Conservation (phyloP, 64 coral and sea anemone species). For the Orbicella faveolata region DNA sequence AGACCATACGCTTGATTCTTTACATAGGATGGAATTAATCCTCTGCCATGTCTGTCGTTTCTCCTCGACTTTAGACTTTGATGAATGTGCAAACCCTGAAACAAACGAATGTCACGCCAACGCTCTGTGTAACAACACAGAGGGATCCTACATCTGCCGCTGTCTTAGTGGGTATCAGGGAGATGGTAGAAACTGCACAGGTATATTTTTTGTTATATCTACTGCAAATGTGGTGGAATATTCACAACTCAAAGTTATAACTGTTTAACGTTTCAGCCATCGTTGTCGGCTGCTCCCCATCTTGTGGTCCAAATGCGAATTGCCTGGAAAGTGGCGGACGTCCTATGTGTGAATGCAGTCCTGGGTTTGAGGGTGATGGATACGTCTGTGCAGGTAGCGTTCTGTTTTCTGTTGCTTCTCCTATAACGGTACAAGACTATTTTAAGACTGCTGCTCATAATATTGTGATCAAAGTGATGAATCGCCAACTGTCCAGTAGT, state of each 20-base stretch:
- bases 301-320: slow-evolving; percentile 34
- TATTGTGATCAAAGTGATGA: too few species aligned
- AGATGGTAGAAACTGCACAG: slow-evolving; percentile 50
- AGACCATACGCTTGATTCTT: too few species aligned
- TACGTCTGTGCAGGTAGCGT: slow-evolving; percentile 13
- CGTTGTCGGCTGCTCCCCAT: slow-evolving; percentile 7
- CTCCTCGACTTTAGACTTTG: slow-evolving; percentile 27
- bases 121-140: slow-evolving; percentile 61
- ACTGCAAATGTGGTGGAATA: neutral
- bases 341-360: slow-evolving; percentile 49
- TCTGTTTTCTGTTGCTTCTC: too few species aligned
- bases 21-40: too few species aligned
- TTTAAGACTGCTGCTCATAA: too few species aligned
- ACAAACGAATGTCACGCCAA: slow-evolving; percentile 51
- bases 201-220: neutral
- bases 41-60: too few species aligned
- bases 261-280: neutral
- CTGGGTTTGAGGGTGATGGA: slow-evolving; percentile 42
- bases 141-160: slow-evolving; percentile 72
- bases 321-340: slow-evolving; percentile 25
- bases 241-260: neutral
- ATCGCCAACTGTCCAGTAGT: too few species aligned
- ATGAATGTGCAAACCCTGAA: slow-evolving; percentile 49
- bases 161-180: slow-evolving; percentile 57
- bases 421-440: too few species aligned